Conservation (phyloP, 2,797 vertebrate genomes). For the Xerus rutilus region DNA sequence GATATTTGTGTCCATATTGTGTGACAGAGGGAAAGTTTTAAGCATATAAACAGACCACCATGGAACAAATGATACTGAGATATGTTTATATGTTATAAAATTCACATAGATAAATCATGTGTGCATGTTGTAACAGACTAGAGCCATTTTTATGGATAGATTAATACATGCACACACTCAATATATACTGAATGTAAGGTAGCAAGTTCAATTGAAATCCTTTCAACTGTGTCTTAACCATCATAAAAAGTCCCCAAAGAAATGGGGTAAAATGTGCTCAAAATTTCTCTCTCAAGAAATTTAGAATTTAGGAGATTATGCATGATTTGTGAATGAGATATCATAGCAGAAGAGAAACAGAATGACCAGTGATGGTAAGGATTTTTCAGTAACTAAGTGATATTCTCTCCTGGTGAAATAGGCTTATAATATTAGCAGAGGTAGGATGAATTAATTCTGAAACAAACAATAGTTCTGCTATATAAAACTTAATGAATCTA, state of each 20-base stretch:
- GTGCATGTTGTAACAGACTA: background rate
- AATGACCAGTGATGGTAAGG: background rate
- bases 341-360: background rate
- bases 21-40: background rate
- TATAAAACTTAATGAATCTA: background rate
- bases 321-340: constrained; percentile 39
- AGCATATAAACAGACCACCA: constrained; percentile 22
- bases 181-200: constrained; percentile 2
- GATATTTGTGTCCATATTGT: background rate
- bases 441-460: background rate
- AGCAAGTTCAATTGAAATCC: constrained; percentile 43
- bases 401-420: background rate
- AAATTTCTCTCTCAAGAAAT: constrained; percentile 46
- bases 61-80: background rate
- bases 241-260: constrained; percentile 45
- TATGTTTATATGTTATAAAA: background rate
- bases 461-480: constrained; percentile 21
- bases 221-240: constrained; percentile 30
- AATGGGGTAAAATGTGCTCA: constrained; percentile 43
- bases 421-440: constrained; percentile 26
- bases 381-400: constrained; percentile 32
- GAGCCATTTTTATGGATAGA: background rate
- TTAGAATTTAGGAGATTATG: constrained; percentile 43
- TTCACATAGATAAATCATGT: constrained; percentile 48
- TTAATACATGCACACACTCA: background rate